Conservation (phyloP, 2,797 vertebrate species). For the Mormyrus hasselquistii region DNA sequence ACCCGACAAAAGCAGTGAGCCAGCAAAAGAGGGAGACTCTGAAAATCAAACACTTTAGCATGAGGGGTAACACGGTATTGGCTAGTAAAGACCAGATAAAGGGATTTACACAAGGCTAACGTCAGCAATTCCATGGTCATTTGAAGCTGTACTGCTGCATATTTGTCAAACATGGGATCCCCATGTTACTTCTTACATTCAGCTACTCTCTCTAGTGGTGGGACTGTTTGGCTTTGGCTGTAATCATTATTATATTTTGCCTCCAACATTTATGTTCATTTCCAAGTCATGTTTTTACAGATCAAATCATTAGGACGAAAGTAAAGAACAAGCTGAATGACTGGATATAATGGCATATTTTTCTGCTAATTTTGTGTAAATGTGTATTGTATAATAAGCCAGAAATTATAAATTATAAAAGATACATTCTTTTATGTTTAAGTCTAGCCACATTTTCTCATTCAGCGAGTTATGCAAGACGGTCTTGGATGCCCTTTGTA, state of each 20-base stretch:
- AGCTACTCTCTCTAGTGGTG: background rate
- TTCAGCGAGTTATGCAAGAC: conserved; percentile 33
- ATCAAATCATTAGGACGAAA: background rate
- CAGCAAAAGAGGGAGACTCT: background rate
- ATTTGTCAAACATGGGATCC: background rate
- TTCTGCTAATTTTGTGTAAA: background rate
- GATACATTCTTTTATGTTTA: conserved; percentile 28
- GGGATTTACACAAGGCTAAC: background rate
- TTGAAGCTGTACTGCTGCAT: background rate
- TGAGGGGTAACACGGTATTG: conserved; percentile 2
- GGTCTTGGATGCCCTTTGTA: conserved; percentile 33
- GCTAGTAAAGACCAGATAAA: background rate
- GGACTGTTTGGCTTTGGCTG: too few species aligned
- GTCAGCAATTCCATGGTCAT: background rate
- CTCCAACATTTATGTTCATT: background rate
- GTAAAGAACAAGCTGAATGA: background rate
- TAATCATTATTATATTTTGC: background rate
- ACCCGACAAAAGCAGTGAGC: conserved; percentile 7
- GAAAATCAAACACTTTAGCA: background rate
- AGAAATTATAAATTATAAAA: background rate
- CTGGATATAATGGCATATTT: background rate
- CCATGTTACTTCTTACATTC: background rate
- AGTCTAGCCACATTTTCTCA: conserved; percentile 24
- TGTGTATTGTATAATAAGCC: background rate
- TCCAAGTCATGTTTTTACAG: background rate